phyloP scores from a whole-genome alignment of 2,797 vertebrate species.

The Melopsittacus undulatus region DNA sequence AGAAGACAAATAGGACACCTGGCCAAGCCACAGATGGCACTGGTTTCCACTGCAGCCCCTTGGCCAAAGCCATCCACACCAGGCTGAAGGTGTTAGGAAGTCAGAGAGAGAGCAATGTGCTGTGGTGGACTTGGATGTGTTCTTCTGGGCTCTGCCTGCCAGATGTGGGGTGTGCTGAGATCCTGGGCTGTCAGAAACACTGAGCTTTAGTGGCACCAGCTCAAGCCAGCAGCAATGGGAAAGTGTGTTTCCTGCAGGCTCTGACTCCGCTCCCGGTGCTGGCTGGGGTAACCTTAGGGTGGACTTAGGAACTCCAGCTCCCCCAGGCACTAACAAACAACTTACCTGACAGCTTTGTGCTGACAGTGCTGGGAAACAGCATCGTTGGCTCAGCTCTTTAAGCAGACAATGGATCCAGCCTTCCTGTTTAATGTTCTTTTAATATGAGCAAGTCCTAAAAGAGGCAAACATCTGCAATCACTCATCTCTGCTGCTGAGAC shows the following conservation, averaged over 20 bases:
- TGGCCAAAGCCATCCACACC: background rate
- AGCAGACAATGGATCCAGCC: rapidly evolving
- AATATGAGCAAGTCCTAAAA: background rate
- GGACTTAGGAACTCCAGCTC: rapidly evolving
- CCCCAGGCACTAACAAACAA: background rate
- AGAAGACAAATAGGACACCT: background rate
- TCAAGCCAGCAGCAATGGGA: background rate
- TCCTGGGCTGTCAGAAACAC: background rate
- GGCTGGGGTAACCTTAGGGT: background rate
- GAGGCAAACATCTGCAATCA: background rate
- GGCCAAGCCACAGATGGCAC: background rate
- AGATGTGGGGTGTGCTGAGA: background rate
- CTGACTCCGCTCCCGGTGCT: background rate
- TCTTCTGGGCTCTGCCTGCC: background rate
- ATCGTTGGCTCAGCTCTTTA: background rate
- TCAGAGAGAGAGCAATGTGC: background rate
- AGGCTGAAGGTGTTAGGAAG: background rate
- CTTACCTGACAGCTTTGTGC: background rate
- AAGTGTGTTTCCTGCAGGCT: background rate
- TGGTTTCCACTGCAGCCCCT: background rate
- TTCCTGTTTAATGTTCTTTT: background rate
- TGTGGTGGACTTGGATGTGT: rapidly evolving
- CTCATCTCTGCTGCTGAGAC: background rate
- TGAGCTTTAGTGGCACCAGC: background rate
- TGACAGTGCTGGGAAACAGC: background rate